phyloP scores from a whole-genome alignment of 2,797 vertebrate genomes.

The Myotis findleyi region DNA sequence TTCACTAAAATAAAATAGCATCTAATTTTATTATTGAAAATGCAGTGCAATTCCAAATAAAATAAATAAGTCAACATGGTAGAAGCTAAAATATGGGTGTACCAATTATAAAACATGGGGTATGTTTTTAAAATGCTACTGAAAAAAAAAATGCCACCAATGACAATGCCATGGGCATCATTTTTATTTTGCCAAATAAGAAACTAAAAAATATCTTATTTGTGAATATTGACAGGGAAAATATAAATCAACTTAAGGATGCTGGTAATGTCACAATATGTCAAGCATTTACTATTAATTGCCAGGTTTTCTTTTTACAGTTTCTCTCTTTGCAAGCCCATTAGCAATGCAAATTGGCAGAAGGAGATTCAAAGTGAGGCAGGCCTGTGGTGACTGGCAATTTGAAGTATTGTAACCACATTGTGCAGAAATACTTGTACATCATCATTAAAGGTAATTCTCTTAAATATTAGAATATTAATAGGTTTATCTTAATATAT shows the following conservation, averaged over 20 bases:
- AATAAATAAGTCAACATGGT: constrained; percentile 22
- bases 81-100: constrained; percentile 16
- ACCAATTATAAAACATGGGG: neutral
- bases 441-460: neutral
- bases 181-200: constrained; percentile 27
- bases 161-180: neutral
- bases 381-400: neutral
- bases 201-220: constrained; percentile 20
- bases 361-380: constrained; percentile 4
- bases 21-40: constrained; percentile 57
- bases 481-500: neutral
- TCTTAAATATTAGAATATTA: constrained; percentile 15
- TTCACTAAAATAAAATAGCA: constrained; percentile 13
- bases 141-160: neutral
- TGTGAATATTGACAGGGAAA: neutral
- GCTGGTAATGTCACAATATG: accelerated
- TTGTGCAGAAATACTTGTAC: neutral
- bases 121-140: neutral
- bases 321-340: neutral
- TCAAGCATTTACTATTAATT: constrained; percentile 56
- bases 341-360: constrained; percentile 67
- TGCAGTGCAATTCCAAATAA: neutral
- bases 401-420: constrained; percentile 38
- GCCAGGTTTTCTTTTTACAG: constrained; percentile 29
- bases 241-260: neutral